Conservation (phyloP, 2,888 invertebrate genomes). For the Spilosoma lubricipeda region DNA sequence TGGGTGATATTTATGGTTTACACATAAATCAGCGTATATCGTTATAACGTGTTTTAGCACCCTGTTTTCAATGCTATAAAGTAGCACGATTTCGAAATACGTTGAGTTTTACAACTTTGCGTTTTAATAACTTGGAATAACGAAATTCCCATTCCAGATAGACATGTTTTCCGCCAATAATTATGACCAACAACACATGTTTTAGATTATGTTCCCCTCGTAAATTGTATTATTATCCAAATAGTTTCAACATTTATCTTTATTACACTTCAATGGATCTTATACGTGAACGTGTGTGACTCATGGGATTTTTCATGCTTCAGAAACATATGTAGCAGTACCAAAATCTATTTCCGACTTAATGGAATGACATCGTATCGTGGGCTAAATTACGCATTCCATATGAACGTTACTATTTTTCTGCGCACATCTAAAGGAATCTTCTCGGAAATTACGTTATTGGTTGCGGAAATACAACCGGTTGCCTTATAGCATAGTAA, state of each 20-base stretch:
- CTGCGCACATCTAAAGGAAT: neutral
- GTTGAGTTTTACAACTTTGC: neutral
- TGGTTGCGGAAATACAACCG: neutral
- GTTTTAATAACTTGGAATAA: neutral
- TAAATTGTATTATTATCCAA: neutral
- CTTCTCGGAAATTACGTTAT: neutral
- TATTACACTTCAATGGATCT: neutral
- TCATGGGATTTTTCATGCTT: neutral
- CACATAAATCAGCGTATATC: too few relatives aligned
- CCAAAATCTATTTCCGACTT: slow-evolving; percentile 4
- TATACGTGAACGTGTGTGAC: neutral
- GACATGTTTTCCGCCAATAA: neutral
- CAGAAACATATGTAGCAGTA: neutral
- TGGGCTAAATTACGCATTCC: neutral
- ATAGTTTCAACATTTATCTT: neutral
- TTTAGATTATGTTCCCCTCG: neutral
- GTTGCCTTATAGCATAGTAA: neutral
- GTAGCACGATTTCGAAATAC: neutral
- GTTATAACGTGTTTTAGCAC: neutral
- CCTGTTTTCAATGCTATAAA: neutral
- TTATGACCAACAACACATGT: neutral
- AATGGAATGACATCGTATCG: slow-evolving; percentile 6
- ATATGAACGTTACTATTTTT: slow-evolving; percentile 4
- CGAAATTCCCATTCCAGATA: neutral
- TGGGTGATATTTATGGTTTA: too few relatives aligned